A percentile compares a stretch with the other conserved stretches of the same genome.
Conservation (phyloP, 2,113 vertebrate species). For the Syrrhaptes paradoxus region DNA sequence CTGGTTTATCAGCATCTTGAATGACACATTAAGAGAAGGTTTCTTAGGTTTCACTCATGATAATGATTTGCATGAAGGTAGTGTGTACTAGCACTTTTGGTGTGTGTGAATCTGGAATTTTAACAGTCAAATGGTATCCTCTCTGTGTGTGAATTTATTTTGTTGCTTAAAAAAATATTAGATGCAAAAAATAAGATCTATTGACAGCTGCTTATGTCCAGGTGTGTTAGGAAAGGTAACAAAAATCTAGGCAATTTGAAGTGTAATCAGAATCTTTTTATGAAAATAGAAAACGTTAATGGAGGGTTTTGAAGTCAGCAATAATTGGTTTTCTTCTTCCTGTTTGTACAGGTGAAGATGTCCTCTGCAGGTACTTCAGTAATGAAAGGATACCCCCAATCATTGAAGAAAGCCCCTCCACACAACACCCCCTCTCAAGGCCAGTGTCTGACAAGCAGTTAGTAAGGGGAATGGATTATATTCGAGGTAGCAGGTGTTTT, state of each 20-base stretch:
- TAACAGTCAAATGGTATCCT: background rate
- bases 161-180: background rate
- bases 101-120: background rate
- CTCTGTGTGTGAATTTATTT: background rate
- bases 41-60: background rate
- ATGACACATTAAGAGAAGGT: background rate
- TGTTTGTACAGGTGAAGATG: constrained; percentile 77
- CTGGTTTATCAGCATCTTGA: background rate
- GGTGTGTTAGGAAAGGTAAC: background rate
- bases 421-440: constrained; percentile 77
- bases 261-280: background rate
- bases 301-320: background rate
- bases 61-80: background rate
- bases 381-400: constrained; percentile 91
- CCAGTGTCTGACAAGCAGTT: constrained; percentile 78
- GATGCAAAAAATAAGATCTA: background rate
- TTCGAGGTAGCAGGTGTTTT: constrained; percentile 87
- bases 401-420: constrained; percentile 81
- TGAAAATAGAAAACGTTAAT: background rate
- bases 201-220: background rate
- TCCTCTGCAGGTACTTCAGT: constrained; percentile 89
- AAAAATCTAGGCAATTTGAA: background rate
- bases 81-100: background rate
- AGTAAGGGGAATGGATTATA: constrained; percentile 88
- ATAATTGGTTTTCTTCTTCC: background rate